Base-by-base conservation (phyloP, 2,113 vertebrate genomes). In the Gavia stellata region DNA sequence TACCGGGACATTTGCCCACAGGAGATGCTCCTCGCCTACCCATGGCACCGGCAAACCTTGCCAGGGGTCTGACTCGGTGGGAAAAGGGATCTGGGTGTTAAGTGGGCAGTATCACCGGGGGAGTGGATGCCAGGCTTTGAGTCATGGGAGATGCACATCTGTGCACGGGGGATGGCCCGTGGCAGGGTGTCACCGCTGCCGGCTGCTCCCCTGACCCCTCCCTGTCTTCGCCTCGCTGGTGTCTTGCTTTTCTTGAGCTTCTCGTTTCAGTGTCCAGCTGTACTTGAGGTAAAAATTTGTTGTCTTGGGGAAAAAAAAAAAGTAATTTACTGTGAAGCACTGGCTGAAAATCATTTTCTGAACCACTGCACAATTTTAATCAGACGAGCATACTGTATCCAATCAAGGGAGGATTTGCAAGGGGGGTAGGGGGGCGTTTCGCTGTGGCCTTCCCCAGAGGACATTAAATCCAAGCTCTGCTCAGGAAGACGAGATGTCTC, bases 281-380 rank as follows among this genome's bases (percentile, higher is more conserved):
- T 65, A 91, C 56, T 96, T 23, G 87, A 94, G 66, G 78, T 62
- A 86, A 78, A 72, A 92, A 96, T 59, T 53, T 87, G 83, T 93
- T 94, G 92, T 93, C 88, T 89, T 71, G 47, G 25, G 3, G 7
- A 33, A 7, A 34, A 55, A 45, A 56, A 74, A 49, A 79, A 96
- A 72, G 77, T 66, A 92, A 95, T 96, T 96, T 95, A 94, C 88
- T 96, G 94, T 55, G 86, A 96, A 95, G 92, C 70, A 68, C 82
- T 88, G 90, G 70, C 94, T 96, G 94, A 95, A 96, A 96, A 97
- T 96, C 85, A 96, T 97, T 97, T 96, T 95, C 96, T 96, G 96
- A 97, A 96, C 91, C 75, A 31, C 47, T 74, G 79, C 87, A 93
- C 95, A 95, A 91, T 97, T 97, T 97, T 96, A 97, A 96, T 96